Evolutionary conservation across 2,797 vertebrate genomes (phyloP), one percentile per base, ranked within the genome.

Genomic region (Cryptoblepharus egeriae): DNA sequence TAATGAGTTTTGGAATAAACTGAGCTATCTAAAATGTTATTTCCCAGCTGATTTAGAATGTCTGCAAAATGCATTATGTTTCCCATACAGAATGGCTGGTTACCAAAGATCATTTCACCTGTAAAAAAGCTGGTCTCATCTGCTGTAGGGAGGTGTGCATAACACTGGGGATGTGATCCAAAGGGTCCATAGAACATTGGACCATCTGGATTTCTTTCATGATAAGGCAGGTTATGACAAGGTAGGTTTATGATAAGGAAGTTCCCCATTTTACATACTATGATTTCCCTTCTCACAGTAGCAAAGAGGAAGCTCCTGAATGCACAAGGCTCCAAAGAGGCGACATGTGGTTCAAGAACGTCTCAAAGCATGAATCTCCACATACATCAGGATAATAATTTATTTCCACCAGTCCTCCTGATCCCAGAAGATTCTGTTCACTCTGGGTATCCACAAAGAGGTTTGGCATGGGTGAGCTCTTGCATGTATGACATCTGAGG

Each of bases 1-100:
- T 52, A 89, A 69, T 24, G 15, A 12, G 35, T 87, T 89, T 90
- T 70, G 78, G 75, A 1, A 81, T 26, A 75, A 88, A n/a, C 60
- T 1, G 20, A 83, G 76, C 81, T 61, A 15, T 87, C 13, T 85
- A 55, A 45, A 78, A 82, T 20, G 73, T 63, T 85, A n/a, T 18
- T 60, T 72, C 60, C 55, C 12, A 68, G 69, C 5, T 74, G 49
- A 73, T 13, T 80, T 30, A 15, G 75, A 30, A 42, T 87, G 30
- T 79, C 42, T 69, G 72, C 60, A 81, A 81, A 91, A 45, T 18
- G 76, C 52, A 55, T 64, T 5, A 30, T 73, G 68, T 5, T 75
- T 87, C 81, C 65, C 85, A 82, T 60, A 87, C 37, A 81, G 28
- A 87, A 85, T 7, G 24, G 18, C 24, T 83, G 63, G 32, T 42